These are phyloP conservation scores for Marasmarcha lunaedactyla DNA, from an alignment of 2,888 invertebrate species.

Conservation along the genomic window DNA sequence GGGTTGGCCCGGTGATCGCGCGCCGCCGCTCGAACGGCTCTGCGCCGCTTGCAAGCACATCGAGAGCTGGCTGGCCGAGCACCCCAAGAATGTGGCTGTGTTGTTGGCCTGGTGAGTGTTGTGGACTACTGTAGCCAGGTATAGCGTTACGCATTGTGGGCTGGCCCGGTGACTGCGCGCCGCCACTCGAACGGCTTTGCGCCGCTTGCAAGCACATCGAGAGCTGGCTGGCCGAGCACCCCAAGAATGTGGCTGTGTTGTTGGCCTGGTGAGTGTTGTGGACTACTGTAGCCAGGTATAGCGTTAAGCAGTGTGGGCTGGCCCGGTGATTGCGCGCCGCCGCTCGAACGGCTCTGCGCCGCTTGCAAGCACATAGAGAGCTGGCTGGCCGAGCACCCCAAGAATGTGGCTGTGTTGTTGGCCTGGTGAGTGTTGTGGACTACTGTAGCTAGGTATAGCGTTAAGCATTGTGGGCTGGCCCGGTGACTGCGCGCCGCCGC, in stretches of 20 bases:
- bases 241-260: conserved; percentile 87
- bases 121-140: not conserved
- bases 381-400: conserved; percentile 86
- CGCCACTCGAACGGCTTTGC: conserved; percentile 90
- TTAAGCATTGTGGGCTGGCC: conserved; percentile 84
- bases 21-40: conserved; percentile 89
- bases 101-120: conserved; percentile 82
- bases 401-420: conserved; percentile 89
- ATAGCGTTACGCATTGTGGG: conserved; percentile 62
- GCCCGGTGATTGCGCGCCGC: conserved; percentile 88
- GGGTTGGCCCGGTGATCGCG: conserved; percentile 87
- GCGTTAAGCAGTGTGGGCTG: conserved; percentile 75
- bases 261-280: conserved; percentile 78
- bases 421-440: conserved; percentile 74
- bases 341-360: conserved; percentile 89
- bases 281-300: not conserved
- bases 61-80: conserved; percentile 90
- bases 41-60: conserved; percentile 94
- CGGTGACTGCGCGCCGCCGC: conserved; percentile 85
- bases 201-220: conserved; percentile 94
- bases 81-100: conserved; percentile 87
- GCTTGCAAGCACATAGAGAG: conserved; percentile 94
- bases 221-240: conserved; percentile 87
- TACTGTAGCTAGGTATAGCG: not conserved
- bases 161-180: conserved; percentile 88